These are phyloP conservation scores for Aleadryas rufinucha DNA, from an alignment of 2,113 vertebrate genomes.

Conservation along the genomic window DNA sequence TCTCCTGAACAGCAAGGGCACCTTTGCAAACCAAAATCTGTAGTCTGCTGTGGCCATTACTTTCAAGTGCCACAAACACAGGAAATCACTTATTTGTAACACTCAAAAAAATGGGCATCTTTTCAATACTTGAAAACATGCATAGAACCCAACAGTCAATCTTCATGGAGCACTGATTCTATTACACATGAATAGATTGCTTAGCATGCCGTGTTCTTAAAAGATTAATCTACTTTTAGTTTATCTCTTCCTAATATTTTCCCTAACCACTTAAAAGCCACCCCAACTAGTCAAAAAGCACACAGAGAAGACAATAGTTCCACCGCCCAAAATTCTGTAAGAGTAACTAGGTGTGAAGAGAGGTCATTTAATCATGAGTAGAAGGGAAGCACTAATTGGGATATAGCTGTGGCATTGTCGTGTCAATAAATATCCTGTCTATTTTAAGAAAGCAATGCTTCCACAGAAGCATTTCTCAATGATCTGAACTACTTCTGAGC, in stretches of 20 bases:
- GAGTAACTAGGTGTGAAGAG: background rate
- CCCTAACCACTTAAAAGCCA: background rate
- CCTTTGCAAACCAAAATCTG: background rate
- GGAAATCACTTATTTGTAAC: background rate
- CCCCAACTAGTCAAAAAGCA: background rate
- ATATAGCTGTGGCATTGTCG: background rate
- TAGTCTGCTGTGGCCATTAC: background rate
- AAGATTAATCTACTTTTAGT: background rate
- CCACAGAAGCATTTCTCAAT: background rate
- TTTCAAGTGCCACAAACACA: background rate
- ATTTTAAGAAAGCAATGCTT: background rate
- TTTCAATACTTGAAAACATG: background rate
- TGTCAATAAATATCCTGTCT: background rate
- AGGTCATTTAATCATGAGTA: background rate
- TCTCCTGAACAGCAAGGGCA: background rate
- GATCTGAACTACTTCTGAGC: background rate
- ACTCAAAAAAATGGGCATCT: background rate
- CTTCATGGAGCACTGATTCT: background rate
- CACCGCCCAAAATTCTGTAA: background rate
- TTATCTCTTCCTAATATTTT: background rate
- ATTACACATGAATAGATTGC: background rate
- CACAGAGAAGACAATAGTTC: background rate
- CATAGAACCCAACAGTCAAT: background rate
- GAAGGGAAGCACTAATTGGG: background rate
- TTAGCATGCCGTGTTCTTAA: background rate